Percentiles rank a stretch among this genome's conserved stretches.
Evolutionary conservation across 2,888 invertebrate species (phyloP).

Genomic region (Hecatera dysodea): DNA sequence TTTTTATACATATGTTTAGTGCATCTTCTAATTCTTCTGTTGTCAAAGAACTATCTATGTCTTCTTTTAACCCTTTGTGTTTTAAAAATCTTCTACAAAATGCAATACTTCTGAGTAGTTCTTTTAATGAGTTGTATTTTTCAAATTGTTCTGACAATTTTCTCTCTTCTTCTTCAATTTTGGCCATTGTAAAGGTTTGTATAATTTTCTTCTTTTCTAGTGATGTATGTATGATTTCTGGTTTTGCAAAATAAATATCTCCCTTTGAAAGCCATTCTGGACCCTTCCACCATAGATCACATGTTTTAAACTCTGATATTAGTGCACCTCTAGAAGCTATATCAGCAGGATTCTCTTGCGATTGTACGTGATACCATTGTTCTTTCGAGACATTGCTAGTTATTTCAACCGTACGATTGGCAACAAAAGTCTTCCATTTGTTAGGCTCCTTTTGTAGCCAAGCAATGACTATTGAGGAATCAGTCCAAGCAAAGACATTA

Average conservation of each 20-base stretch:
- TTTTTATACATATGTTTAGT: not conserved
- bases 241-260: not conserved
- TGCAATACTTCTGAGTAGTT: conserved; percentile 1
- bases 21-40: not conserved
- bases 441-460: too few relatives aligned
- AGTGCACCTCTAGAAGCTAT: too few relatives aligned
- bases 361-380: too few relatives aligned
- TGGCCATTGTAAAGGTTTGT: conserved; percentile 1
- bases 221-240: not conserved
- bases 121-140: conserved; percentile 1
- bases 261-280: too few relatives aligned
- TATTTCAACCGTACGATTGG: too few relatives aligned
- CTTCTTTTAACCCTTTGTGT: not conserved
- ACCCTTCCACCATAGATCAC: too few relatives aligned
- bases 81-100: conserved; percentile 7
- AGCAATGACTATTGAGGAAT: too few relatives aligned
- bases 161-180: not conserved
- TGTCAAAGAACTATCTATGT: conserved; percentile 1
- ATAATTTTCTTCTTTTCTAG: not conserved
- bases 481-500: too few relatives aligned
- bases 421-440: too few relatives aligned
- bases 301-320: too few relatives aligned
- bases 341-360: too few relatives aligned
- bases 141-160: not conserved
- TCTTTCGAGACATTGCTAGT: too few relatives aligned